A percentile compares a stretch with the other conserved stretches of the same genome.
phyloP scores from a whole-genome alignment of 2,113 vertebrate genomes.

The Mastomys natalensis region DNA sequence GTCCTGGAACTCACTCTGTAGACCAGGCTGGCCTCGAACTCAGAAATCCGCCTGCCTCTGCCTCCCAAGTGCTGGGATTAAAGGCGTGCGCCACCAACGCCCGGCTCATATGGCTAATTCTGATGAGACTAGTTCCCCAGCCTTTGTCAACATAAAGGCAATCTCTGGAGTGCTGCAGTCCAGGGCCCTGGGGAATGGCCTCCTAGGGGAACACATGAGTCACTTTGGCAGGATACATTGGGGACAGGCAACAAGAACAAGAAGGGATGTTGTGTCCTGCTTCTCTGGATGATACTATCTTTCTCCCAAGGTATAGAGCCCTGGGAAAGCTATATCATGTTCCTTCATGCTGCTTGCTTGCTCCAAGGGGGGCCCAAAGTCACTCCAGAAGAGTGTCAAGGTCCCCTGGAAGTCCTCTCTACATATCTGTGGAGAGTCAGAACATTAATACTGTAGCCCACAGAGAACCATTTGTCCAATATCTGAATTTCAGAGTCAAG shows the following conservation, averaged over 20 bases:
- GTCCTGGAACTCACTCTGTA: too few species aligned
- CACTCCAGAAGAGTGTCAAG: not conserved
- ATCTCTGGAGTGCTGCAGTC: not conserved
- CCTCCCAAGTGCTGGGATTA: too few species aligned
- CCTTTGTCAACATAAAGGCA: not conserved
- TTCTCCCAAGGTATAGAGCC: not conserved
- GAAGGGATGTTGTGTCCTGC: not conserved
- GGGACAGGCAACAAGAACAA: not conserved
- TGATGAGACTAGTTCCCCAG: not conserved
- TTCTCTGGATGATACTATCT: not conserved
- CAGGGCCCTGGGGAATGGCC: not conserved
- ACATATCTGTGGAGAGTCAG: not conserved
- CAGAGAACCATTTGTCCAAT: not conserved
- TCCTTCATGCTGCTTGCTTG: not conserved
- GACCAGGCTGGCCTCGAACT: too few species aligned
- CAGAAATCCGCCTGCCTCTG: too few species aligned
- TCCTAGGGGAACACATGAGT: not conserved
- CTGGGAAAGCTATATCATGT: fast-evolving
- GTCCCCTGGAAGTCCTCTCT: not conserved
- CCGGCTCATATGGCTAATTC: not conserved
- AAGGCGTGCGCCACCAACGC: too few species aligned
- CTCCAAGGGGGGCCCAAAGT: not conserved
- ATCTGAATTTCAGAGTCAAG: not conserved
- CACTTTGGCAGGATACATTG: not conserved
- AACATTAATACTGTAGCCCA: not conserved